Conservation (phyloP, 35 echinoderm and acorn worm species). For the Acanthaster planci region DNA sequence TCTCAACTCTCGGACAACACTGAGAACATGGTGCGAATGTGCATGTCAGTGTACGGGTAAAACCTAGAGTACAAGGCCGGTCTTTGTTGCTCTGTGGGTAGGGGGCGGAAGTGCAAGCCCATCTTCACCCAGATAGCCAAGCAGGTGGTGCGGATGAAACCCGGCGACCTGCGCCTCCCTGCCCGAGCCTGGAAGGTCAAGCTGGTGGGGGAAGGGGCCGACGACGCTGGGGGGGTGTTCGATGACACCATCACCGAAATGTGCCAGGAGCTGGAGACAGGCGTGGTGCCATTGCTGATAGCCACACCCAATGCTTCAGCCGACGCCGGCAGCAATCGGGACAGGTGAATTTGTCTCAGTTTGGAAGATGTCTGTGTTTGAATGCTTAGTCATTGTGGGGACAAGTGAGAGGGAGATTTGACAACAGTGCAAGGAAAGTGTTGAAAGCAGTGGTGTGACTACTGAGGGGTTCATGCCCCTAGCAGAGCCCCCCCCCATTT, state of each 20-base stretch:
- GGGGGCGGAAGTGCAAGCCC: conserved; percentile 93
- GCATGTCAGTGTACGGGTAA: no score
- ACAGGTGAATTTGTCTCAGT: conserved; percentile 51
- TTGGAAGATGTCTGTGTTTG: no score
- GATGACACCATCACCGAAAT: conserved; percentile 99
- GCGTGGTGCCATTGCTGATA: conserved; percentile 82
- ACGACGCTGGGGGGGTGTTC: conserved; percentile 98
- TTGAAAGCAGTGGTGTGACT: no score
- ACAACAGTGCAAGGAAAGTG: no score
- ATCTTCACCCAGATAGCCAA: conserved; percentile 99
- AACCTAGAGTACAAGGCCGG: no score
- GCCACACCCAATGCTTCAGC: conserved; percentile 86
- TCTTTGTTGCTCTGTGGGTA: neutral
- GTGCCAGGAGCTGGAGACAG: conserved; percentile 97
- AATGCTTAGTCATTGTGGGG: no score
- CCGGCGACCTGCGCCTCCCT: conserved; percentile 83
- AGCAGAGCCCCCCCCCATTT: no score
- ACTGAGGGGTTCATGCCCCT: no score
- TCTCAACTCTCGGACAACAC: no score
- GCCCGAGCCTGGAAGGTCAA: conserved; percentile 99
- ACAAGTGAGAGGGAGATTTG: no score
- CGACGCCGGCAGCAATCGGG: conserved; percentile 89
- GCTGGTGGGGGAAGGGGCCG: conserved; percentile 93
- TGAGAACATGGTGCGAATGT: no score
- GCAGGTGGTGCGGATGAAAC: conserved; percentile 90